Evolutionary conservation across 2,888 invertebrate genomes (phyloP).

Genomic region (Zeuzera pyrina): DNA sequence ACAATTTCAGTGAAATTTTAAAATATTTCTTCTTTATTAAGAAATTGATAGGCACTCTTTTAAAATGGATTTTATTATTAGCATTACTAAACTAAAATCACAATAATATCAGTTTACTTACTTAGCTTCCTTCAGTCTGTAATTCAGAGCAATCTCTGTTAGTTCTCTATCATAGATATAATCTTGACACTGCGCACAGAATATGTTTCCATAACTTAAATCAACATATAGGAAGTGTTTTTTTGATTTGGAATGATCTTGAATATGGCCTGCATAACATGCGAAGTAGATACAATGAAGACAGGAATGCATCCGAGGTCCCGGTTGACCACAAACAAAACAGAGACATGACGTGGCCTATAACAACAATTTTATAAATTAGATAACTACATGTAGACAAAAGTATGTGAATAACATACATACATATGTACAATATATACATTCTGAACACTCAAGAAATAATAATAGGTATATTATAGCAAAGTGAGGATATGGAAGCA

Average conservation of each 20-base stretch:
- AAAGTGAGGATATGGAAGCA: too few species aligned
- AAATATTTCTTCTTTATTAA: too few species aligned
- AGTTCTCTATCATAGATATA: conserved; percentile 90
- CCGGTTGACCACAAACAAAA: conserved; percentile 84
- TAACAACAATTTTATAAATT: conserved; percentile 30
- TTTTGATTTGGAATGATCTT: conserved; percentile 86
- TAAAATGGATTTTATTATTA: too few species aligned
- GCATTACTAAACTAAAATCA: not conserved
- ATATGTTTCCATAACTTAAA: conserved; percentile 88
- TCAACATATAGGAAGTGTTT: conserved; percentile 91
- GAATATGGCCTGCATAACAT: conserved; percentile 89
- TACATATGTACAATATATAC: too few species aligned
- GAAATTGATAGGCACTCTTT: too few species aligned
- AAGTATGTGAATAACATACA: too few species aligned
- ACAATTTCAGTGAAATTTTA: too few species aligned
- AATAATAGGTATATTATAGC: too few species aligned
- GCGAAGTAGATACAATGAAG: conserved; percentile 95
- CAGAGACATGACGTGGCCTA: conserved; percentile 87
- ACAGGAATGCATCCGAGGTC: conserved; percentile 87
- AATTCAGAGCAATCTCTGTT: conserved; percentile 67
- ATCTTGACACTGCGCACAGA: conserved; percentile 92
- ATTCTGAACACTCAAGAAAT: too few species aligned
- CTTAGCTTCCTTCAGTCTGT: conserved; percentile 72
- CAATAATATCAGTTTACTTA: conserved; percentile 29
- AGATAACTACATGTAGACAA: too few species aligned